Base-by-base conservation (phyloP, 2,113 vertebrate species). In the Meriones unguiculatus region DNA sequence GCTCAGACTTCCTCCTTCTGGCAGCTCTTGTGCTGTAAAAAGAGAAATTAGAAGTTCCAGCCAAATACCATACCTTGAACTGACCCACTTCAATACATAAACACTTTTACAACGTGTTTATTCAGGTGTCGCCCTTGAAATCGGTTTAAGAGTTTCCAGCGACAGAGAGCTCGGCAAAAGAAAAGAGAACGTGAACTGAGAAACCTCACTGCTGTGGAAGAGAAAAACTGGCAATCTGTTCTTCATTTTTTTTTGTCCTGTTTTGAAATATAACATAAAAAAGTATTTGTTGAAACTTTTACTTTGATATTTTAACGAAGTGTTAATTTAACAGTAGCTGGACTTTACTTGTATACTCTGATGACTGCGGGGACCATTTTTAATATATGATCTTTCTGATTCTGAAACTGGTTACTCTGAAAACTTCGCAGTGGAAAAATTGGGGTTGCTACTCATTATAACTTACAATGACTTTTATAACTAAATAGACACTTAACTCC, bases 51-150 rank as follows among this genome's bases (percentile, higher is more conserved):
- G 98, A 99, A 98, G 98, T 98, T 98, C 98, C 97, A 99, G 99
- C 99, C 99, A 99, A 99, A 99, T 99, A 98, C 98, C 99, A 98
- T 99, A 99, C 99, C 98, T 99, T 99, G 98, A 99, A 99, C 98
- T 99, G 98, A 99, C 99, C 99, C 98, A 99, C 98, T 99, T 99
- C 98, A 98, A 98, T 99, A 99, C 98, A 99, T 99, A 99, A 99
- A 99, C 99, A 99, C 98, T 99, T 99, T 98, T 99, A 99, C 98
- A 99, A 98, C 98, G 98, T 99, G 99, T 99, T 99, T 99, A 99
- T 99, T 99, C 99, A 99, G 99, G 98, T 99, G 99, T 98, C 98
- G 98, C 98, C 98, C 98, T 99, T 99, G 98, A 99, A 99, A 99
- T 99, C 99, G 98, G 98, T 98, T 99, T 99, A 99, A 99, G 98